Conservation (phyloP, 92 coral and sea anemone species). For the Plumapathes pennacea region DNA sequence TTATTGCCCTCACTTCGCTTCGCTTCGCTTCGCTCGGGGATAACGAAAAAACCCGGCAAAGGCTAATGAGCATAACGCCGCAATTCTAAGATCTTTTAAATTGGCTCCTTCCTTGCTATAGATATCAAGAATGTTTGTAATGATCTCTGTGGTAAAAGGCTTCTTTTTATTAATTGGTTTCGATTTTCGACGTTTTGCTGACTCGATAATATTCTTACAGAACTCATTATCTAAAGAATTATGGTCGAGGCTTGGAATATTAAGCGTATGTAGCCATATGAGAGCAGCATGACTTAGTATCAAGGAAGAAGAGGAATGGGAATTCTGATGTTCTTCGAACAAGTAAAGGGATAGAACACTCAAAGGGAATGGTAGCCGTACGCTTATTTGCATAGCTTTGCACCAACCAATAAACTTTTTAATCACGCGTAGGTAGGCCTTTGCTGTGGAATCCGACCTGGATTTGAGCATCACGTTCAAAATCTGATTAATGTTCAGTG, state of each 20-base stretch:
- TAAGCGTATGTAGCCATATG: conserved; percentile 12
- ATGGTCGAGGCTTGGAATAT: not conserved
- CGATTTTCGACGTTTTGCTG: conserved; percentile 14
- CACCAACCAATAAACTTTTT: conserved; percentile 13
- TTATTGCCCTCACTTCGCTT: too few species aligned
- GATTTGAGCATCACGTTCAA: conserved; percentile 21
- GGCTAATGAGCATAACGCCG: conserved; percentile 17
- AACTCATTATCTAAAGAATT: conserved; percentile 15
- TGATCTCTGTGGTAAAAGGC: conserved; percentile 13
- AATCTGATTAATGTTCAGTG: conserved; percentile 1
- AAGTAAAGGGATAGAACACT: conserved; percentile 2
- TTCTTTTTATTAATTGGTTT: conserved; percentile 24
- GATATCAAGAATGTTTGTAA: conserved; percentile 11
- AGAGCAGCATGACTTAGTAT: conserved; percentile 10
- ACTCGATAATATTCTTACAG: conserved; percentile 16
- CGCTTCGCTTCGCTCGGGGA: too few species aligned
- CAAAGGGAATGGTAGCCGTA: not conserved
- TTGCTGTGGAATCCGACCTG: conserved; percentile 5
- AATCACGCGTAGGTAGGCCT: conserved; percentile 15
- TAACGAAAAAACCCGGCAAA: conserved; percentile 24
- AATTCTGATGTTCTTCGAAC: not conserved
- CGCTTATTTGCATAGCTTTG: not conserved
- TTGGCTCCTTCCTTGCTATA: not conserved
- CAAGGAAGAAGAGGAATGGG: not conserved
- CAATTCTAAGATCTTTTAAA: conserved; percentile 15